These are phyloP conservation scores for Branchinecta lynchi DNA, from an alignment of 1,140 invertebrate genomes.

Conservation along the genomic window DNA sequence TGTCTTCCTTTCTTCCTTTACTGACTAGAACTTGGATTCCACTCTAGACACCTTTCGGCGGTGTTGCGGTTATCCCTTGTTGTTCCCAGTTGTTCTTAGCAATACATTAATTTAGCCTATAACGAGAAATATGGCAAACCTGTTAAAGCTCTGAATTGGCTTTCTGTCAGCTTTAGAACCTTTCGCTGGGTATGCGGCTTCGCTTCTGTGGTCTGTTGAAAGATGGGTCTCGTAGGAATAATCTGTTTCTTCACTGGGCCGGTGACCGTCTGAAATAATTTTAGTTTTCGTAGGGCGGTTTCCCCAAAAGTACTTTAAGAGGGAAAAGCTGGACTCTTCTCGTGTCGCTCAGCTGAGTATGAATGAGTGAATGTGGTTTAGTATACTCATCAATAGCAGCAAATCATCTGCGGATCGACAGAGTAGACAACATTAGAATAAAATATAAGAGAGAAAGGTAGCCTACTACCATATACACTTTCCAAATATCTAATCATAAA, in stretches of 20 bases:
- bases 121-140: neutral
- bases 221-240: neutral
- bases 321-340: no score
- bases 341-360: no score
- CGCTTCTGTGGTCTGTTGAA: neutral
- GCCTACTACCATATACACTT: no score
- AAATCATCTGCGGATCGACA: no score
- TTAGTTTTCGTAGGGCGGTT: neutral
- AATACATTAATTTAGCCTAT: neutral
- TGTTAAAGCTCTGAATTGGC: neutral
- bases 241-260: neutral
- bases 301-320: no score
- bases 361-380: no score
- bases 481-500: no score
- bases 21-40: neutral
- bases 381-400: no score
- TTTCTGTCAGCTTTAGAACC: neutral
- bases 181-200: neutral
- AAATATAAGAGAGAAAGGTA: no score
- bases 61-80: neutral
- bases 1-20: neutral
- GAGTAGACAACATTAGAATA: no score
- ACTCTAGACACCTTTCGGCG: neutral
- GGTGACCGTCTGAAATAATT: neutral
- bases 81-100: neutral